Percentiles rank a stretch among this genome's conserved stretches.
phyloP scores from a whole-genome alignment of 53 echinoderm and acorn worm species.

The Pentamera pediparva region DNA sequence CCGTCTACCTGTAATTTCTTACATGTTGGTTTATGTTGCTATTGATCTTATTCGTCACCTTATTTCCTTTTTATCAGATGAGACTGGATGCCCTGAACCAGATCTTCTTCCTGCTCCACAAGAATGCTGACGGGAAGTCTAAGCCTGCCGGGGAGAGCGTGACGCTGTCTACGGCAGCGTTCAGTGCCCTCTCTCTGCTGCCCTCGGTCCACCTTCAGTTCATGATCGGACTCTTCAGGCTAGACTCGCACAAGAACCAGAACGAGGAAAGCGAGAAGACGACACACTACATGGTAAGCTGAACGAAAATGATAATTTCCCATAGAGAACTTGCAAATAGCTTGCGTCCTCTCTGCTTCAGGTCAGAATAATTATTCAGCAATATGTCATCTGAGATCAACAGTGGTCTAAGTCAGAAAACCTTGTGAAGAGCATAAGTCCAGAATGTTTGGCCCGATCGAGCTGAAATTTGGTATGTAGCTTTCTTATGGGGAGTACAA shows the following conservation, averaged over 20 bases:
- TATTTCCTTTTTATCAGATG: constrained; percentile 44
- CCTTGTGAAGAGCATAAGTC: no score
- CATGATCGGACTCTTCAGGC: constrained; percentile 79
- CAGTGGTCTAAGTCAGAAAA: no score
- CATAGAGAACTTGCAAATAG: no score
- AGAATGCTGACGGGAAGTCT: constrained; percentile 70
- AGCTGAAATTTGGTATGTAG: no score
- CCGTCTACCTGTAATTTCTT: no score
- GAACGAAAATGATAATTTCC: not conserved
- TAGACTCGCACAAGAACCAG: constrained; percentile 62
- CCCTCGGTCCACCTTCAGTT: constrained; percentile 93
- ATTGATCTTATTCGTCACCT: no score
- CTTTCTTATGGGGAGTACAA: no score
- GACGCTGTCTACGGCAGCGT: constrained; percentile 25
- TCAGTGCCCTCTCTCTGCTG: constrained; percentile 79
- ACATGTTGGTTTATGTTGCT: no score
- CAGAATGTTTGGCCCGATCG: no score
- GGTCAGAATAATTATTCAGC: no score
- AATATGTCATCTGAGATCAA: no score
- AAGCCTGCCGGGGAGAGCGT: constrained; percentile 47
- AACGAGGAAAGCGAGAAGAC: constrained; percentile 38
- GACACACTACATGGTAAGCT: constrained; percentile 23
- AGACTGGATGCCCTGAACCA: constrained; percentile 85
- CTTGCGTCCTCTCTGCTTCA: no score
- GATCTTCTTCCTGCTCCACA: constrained; percentile 78